Conservation (phyloP, 2,113 vertebrate species). For the Bothrops jararaca region DNA sequence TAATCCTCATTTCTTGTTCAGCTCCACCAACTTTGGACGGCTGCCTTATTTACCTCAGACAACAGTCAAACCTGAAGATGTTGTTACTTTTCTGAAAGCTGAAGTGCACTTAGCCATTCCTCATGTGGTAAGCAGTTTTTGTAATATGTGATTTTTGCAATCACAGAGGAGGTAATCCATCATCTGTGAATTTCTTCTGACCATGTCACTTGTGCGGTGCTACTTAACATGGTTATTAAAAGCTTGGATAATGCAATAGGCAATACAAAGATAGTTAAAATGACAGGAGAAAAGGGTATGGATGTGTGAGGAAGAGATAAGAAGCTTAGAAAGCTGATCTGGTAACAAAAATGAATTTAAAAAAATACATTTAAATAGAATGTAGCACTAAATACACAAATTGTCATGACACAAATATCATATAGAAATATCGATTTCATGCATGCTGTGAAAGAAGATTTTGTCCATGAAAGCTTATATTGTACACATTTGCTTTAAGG, state of each 20-base stretch:
- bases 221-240: background rate
- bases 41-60: conserved; percentile 27
- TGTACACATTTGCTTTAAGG: background rate
- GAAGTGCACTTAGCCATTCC: conserved; percentile 76
- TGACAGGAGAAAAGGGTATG: background rate
- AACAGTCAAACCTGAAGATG: conserved; percentile 45
- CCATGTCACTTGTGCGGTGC: background rate
- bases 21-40: conserved; percentile 54
- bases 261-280: background rate
- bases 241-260: background rate
- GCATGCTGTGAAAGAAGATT: background rate
- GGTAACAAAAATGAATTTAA: background rate
- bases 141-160: conserved; percentile 16
- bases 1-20: conserved; percentile 51
- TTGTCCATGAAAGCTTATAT: background rate
- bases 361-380: background rate
- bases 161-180: background rate
- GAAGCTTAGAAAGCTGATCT: background rate
- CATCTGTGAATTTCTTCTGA: background rate
- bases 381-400: background rate
- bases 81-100: conserved; percentile 70
- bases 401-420: background rate
- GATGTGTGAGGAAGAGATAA: background rate
- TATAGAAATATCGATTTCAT: background rate
- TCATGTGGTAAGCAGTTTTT: conserved; percentile 71